Conservation (phyloP, 2,113 vertebrate species). For the Deroptyus accipitrinus region DNA sequence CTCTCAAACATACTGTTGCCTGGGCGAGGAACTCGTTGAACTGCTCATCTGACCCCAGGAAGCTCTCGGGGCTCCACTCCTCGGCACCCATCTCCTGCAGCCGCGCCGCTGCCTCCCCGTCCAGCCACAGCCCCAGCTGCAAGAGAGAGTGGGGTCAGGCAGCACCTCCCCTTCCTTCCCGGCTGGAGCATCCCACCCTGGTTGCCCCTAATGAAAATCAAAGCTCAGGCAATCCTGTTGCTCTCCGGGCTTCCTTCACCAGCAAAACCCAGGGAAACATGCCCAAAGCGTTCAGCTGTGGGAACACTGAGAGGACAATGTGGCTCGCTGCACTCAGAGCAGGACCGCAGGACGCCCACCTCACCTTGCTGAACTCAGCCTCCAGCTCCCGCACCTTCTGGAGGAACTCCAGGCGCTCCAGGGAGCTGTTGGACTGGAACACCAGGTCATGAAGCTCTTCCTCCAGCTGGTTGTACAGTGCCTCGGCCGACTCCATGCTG, state of each 20-base stretch:
- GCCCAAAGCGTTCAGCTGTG: neutral
- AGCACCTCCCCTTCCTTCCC: neutral
- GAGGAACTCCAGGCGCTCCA: constrained; percentile 83
- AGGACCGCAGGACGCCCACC: fast-evolving
- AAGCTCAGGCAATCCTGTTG: neutral
- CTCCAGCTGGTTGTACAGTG: constrained; percentile 86
- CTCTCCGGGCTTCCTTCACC: neutral
- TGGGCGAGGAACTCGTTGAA: constrained; percentile 84
- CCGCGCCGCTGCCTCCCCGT: constrained; percentile 76
- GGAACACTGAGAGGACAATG: neutral
- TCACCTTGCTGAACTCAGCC: constrained; percentile 78
- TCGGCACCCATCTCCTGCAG: constrained; percentile 75
- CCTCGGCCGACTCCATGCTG: constrained; percentile 75
- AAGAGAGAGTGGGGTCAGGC: neutral
- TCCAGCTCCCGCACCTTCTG: constrained; percentile 77
- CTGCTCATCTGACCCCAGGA: constrained; percentile 69
- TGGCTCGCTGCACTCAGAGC: neutral
- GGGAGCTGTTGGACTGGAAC: constrained; percentile 85
- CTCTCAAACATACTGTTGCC: constrained; percentile 78
- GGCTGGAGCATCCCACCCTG: fast-evolving
- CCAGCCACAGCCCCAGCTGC: constrained; percentile 88
- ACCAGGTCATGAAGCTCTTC: constrained; percentile 89
- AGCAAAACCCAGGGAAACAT: fast-evolving
- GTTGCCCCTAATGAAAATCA: fast-evolving
- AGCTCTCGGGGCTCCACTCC: constrained; percentile 66